These are phyloP conservation scores for Clarias batrachus DNA, from an alignment of 2,113 vertebrate species.

Conservation along the genomic window DNA sequence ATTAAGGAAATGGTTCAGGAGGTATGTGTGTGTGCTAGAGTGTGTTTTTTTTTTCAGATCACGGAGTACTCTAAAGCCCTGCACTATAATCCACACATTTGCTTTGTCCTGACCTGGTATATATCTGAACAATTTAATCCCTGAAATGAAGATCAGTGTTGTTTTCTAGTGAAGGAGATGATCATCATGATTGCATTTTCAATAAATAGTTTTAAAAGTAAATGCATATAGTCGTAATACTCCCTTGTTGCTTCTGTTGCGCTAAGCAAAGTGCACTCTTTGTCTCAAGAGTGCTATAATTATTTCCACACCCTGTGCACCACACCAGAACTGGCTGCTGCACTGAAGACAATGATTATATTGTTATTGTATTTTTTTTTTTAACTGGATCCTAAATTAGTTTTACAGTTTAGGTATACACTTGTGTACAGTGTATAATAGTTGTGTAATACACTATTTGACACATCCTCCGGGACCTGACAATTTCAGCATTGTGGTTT, in stretches of 20 bases:
- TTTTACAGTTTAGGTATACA: neutral
- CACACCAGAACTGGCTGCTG: neutral
- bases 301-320: neutral
- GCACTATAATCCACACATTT: too few relatives aligned
- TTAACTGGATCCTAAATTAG: neutral
- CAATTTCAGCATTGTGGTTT: neutral
- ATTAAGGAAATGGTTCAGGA: conserved; percentile 99
- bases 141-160: neutral
- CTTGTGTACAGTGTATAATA: neutral
- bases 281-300: neutral
- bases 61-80: neutral
- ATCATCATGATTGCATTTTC: neutral
- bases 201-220: neutral
- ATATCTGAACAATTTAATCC: neutral
- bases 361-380: neutral
- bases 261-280: neutral
- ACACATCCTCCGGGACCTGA: neutral
- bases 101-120: neutral
- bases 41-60: neutral
- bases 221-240: neutral
- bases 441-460: neutral
- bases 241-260: neutral
- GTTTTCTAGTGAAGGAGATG: too few relatives aligned
- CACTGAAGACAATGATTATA: neutral
- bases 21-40: conserved; percentile 65